These are phyloP conservation scores for Parthenolecanium corni DNA, from an alignment of 2,888 invertebrate species.

Conservation along the genomic window DNA sequence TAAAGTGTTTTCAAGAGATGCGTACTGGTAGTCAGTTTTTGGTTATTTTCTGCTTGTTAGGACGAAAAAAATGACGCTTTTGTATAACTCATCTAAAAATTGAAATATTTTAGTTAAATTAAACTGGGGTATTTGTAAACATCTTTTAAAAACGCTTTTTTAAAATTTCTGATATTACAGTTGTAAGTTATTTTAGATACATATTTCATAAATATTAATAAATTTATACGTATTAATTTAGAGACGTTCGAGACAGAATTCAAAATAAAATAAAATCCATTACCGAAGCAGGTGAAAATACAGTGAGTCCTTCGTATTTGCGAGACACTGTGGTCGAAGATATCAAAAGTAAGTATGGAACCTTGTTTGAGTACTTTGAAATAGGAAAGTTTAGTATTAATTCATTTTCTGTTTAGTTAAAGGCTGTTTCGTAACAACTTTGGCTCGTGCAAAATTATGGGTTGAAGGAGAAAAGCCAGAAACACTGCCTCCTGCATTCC, in stretches of 20 bases:
- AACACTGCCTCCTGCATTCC: slow-evolving; percentile 45
- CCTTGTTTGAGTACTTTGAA: background rate
- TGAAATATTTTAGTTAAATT: no score
- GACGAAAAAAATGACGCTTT: no score
- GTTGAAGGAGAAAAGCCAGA: slow-evolving; percentile 41
- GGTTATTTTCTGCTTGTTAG: no score
- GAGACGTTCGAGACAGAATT: slow-evolving; percentile 8
- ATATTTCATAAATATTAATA: background rate
- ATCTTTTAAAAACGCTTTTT: no score
- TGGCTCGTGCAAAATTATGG: slow-evolving; percentile 50
- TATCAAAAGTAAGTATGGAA: slow-evolving; percentile 39
- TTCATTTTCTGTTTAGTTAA: slow-evolving; percentile 47
- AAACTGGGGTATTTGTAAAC: no score
- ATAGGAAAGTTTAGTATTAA: background rate
- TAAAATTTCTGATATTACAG: background rate
- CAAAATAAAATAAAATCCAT: slow-evolving; percentile 18
- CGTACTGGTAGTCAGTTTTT: no score
- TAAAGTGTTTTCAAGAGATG: no score
- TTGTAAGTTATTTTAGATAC: background rate
- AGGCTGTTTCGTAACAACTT: slow-evolving; percentile 75
- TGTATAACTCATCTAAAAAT: no score
- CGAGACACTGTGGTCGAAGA: slow-evolving; percentile 44
- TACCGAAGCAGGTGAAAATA: slow-evolving; percentile 1
- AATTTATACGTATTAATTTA: no score
- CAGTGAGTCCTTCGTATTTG: slow-evolving; percentile 31